These are phyloP conservation scores for Pristionchus pacificus DNA, from an alignment of 1,140 invertebrate species.

Conservation along the genomic window DNA sequence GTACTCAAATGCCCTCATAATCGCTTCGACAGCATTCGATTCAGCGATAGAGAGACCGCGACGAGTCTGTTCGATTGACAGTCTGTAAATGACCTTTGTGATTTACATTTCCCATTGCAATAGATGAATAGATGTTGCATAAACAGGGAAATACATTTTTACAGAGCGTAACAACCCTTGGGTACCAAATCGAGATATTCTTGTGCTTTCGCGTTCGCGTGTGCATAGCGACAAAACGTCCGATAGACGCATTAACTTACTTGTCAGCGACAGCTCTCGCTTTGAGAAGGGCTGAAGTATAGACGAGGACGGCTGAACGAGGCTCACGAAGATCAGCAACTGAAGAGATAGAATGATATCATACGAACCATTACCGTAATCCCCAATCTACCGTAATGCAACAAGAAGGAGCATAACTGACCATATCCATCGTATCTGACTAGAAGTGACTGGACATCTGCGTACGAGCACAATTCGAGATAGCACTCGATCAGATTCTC, in stretches of 20 bases:
- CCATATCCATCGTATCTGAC: slow-evolving; percentile 80
- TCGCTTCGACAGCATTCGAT: slow-evolving; percentile 89
- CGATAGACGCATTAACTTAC: too few species aligned
- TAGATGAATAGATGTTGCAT: too few species aligned
- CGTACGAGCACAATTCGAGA: slow-evolving; percentile 90
- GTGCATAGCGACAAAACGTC: too few species aligned
- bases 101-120: too few species aligned
- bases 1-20: slow-evolving; percentile 93
- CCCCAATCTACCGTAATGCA: too few species aligned
- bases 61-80: not conserved
- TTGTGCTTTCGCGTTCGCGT: too few species aligned
- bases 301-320: slow-evolving; percentile 93
- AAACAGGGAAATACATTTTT: too few species aligned
- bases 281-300: slow-evolving; percentile 88
- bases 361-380: too few species aligned
- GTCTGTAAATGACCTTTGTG: too few species aligned
- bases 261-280: slow-evolving; percentile 86
- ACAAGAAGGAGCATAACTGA: slow-evolving; percentile 24
- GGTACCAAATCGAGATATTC: too few species aligned
- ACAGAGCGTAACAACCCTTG: too few species aligned
- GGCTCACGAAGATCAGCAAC: slow-evolving; percentile 79
- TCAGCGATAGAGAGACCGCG: slow-evolving; percentile 61
- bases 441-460: slow-evolving; percentile 89
- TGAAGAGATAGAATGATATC: too few species aligned
- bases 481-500: slow-evolving; percentile 94